These are phyloP conservation scores for Heteronetta atricapilla DNA, from an alignment of 2,113 vertebrate species.

Conservation along the genomic window DNA sequence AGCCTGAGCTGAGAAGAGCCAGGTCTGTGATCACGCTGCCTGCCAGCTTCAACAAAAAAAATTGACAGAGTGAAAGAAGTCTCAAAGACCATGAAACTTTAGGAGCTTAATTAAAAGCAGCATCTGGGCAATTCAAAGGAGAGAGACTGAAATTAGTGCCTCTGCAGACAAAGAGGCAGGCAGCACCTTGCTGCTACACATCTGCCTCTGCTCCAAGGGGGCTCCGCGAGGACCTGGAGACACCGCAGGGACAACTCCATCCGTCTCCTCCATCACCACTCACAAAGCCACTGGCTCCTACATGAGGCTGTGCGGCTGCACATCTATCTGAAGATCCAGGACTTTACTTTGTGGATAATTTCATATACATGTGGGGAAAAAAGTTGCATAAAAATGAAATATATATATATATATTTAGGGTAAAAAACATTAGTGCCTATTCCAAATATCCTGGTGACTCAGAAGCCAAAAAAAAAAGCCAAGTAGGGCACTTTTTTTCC, in stretches of 20 bases:
- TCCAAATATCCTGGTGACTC: not conserved
- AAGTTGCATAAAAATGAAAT: not conserved
- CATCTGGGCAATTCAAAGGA: slow-evolving; percentile 58
- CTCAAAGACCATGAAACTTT: slow-evolving; percentile 39
- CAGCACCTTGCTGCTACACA: slow-evolving; percentile 45
- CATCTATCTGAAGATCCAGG: not conserved
- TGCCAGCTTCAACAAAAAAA: not conserved
- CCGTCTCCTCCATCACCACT: fast-evolving
- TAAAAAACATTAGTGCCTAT: not conserved
- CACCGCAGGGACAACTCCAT: not conserved
- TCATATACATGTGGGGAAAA: not conserved
- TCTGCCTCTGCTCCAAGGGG: not conserved
- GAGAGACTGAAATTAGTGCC: not conserved
- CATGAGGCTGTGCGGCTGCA: not conserved
- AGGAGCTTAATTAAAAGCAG: slow-evolving; percentile 59
- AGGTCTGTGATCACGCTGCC: not conserved
- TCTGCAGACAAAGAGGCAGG: slow-evolving; percentile 8
- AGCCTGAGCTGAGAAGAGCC: not conserved
- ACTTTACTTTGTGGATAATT: not conserved
- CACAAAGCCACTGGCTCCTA: not conserved
- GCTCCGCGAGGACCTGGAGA: not conserved
- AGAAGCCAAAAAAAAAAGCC: not conserved
- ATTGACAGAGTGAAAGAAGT: slow-evolving; percentile 25
- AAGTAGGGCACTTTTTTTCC: not conserved
- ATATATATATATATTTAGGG: too few species aligned